A percentile compares a stretch with the other conserved stretches of the same genome.
phyloP scores from a whole-genome alignment of 1,140 invertebrate genomes.

The Drosophila burlai region DNA sequence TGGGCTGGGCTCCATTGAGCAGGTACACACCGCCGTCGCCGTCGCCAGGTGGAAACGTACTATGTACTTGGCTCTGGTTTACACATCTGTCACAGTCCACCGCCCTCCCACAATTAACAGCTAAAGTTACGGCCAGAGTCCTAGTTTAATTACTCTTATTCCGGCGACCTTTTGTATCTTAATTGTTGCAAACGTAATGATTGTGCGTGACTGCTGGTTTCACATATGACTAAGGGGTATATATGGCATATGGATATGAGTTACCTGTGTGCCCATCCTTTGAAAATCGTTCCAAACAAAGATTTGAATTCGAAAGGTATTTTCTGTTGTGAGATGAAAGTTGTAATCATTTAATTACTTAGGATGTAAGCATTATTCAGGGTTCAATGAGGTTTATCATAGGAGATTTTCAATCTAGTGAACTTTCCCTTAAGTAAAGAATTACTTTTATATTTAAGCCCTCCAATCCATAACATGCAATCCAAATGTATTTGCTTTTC shows the following conservation, averaged over 20 bases:
- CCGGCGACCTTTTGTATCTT: slow-evolving; percentile 22
- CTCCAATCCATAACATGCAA: no score
- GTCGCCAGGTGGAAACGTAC: slow-evolving; percentile 46
- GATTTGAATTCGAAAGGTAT: slow-evolving; percentile 2
- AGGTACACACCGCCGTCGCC: slow-evolving; percentile 20
- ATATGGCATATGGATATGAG: not conserved
- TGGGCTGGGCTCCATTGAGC: slow-evolving; percentile 1
- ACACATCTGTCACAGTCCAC: slow-evolving; percentile 47
- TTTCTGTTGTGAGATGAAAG: no score
- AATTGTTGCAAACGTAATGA: slow-evolving; percentile 28
- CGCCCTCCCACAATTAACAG: slow-evolving; percentile 44
- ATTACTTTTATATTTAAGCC: no score
- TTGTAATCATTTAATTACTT: not conserved
- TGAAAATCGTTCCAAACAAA: not conserved
- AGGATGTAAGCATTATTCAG: no score
- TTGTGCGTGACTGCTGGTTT: slow-evolving; percentile 26
- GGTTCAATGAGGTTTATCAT: not conserved
- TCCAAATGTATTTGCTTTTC: no score
- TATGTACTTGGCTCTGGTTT: slow-evolving; percentile 30
- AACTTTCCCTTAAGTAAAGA: no score
- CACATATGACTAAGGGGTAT: not conserved
- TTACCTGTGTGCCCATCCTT: not conserved
- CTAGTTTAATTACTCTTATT: slow-evolving; percentile 48
- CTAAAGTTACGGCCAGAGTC: slow-evolving; percentile 39
- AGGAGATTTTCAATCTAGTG: no score